Base-by-base conservation (phyloP, 2,888 invertebrate species). In the Rhogogaster chlorosoma region DNA sequence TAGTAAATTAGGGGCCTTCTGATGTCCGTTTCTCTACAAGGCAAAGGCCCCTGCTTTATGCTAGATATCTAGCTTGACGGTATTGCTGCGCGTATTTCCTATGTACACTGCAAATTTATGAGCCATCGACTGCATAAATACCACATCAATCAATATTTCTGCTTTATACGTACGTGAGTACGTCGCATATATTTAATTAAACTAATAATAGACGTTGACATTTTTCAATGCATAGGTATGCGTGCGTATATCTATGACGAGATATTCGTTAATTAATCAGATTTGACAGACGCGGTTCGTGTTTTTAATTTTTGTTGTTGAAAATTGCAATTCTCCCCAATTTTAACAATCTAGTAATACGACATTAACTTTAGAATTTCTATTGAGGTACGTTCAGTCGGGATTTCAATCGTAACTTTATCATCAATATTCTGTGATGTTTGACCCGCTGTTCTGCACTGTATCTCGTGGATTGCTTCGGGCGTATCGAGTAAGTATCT, bases 1-100 rank as follows among this genome's bases (percentile, higher is more conserved):
- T 57, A 38, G 80, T 80, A 80, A 80, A 80, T 80, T 80, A 80
- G 80, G 80, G 57, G 57, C 61, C 77, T 53, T 53, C 53, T 29
- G 9, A 45, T 77, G 26, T 53, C 29, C 49, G 32, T 32, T 77
- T 49, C 18, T 12, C 5, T n/a, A 18, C 77, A 18, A 3, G 77
- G 26, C 12, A 53, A 53, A 77, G 45, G 77, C 77, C 42, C 80
- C 80, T 38, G 32, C 61, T 36, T 61, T 38, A 38, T 61, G 5
- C 57, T 38, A 38, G 38, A 4, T 38, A 22, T 80, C 53, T 10
- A 22, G 80, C 12, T 61, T 61, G 36, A 53, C 53, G 45, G 10
- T 38, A 26, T 22, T 18, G 29, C 77, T 18, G 29, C 77, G 26
- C 32, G 57, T 38, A 38, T 80, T 80, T 80, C 61, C 80, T 80